Base-by-base conservation (phyloP, 2,888 invertebrate genomes). In the Rhagium mordax region DNA sequence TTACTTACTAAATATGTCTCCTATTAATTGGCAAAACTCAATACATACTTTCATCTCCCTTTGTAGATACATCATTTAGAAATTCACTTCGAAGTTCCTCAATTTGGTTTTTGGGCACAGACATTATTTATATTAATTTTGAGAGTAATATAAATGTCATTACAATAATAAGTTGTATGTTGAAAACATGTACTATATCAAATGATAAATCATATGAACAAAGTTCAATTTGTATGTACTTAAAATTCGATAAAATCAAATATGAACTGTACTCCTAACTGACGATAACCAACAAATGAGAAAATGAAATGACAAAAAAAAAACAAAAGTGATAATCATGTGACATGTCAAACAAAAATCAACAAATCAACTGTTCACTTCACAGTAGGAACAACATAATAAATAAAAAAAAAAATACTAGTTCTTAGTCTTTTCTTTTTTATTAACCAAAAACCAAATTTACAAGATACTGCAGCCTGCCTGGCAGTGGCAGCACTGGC, bases 41-140 rank as follows among this genome's bases (percentile, higher is more conserved):
- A 48, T 29, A 78, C 80, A 82, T 84, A 86, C 87, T 77, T 69
- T 83, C 77, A 8, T 78, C 76, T 41, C 84, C 84, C 79, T 85
- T 84, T 15, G 74, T 77, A 21, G 80, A 75, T 1, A 86, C 75
- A 72, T 87, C 85, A 64, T 84, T 79, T 15, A 87, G 75, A 79
- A 87, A 88, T 24, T 77, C 74, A 51, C 77, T 80, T 77, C 87
- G 78, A 64, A 88, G 76, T 57, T 86, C 83, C 69, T 87, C 83
- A 65, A 87, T 85, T 76, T 85, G 80, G 68, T 24, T 57, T 74
- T 79, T 76, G 16, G 79, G 70, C n/a, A 78, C 78, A 10, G 67
- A 61, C 57, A 65, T 65, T 65, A 27, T 51, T 47, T 24, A 2
- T 49, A 51, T 64, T 64, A 47, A 41, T 18, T 21, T 64, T n/a